Evolutionary conservation across 1,140 invertebrate species (phyloP).

Genomic region (Achatina immaculata): DNA sequence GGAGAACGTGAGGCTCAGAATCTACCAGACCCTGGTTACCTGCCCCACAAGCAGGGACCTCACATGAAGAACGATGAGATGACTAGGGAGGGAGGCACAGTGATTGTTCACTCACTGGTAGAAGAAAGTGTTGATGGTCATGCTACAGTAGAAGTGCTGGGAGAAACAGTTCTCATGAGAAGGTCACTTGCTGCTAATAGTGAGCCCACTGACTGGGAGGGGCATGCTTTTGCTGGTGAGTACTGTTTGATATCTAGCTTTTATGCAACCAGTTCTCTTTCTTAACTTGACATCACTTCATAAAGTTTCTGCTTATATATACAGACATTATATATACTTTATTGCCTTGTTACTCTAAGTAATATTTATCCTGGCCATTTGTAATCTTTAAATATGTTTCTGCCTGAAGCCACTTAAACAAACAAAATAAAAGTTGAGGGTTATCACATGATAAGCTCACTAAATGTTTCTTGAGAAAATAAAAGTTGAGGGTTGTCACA

Average conservation of each 20-base stretch:
- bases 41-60: not conserved
- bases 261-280: not conserved
- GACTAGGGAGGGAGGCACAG: not conserved
- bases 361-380: not conserved
- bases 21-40: not conserved
- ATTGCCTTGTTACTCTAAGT: slow-evolving; percentile 23
- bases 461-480: too few relatives aligned
- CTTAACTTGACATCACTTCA: not conserved
- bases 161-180: slow-evolving; percentile 28
- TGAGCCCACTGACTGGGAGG: slow-evolving; percentile 37
- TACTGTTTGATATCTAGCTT: not conserved
- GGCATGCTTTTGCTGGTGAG: slow-evolving; percentile 49
- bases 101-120: not conserved
- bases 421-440: too few relatives aligned
- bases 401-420: too few relatives aligned
- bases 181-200: slow-evolving; percentile 32
- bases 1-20: not conserved
- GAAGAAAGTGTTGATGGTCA: not conserved
- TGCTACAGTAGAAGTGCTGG: not conserved
- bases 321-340: not conserved
- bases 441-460: too few relatives aligned
- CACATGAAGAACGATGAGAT: not conserved
- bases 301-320: not conserved
- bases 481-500: too few relatives aligned
- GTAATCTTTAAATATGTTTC: too few relatives aligned